A percentile compares a stretch with the other conserved stretches of the same genome.
Evolutionary conservation across 1,140 invertebrate species (phyloP).

Genomic region (Luehdorfia chinensis): DNA sequence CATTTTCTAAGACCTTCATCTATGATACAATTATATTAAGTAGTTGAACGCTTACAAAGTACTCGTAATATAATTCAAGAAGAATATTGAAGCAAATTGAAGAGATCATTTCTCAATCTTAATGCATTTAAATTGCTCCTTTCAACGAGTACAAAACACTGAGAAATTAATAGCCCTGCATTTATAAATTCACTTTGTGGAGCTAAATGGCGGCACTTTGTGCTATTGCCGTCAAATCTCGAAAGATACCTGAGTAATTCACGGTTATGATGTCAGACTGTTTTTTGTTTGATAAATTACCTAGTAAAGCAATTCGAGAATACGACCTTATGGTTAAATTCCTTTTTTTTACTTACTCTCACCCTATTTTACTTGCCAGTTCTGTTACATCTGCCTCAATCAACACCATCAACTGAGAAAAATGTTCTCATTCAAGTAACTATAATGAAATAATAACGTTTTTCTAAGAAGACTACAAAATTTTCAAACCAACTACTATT

Average conservation of each 20-base stretch:
- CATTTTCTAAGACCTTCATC: too few species aligned
- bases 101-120: conserved; percentile 19
- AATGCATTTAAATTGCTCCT: conserved; percentile 18
- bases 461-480: too few species aligned
- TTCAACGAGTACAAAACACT: conserved; percentile 17
- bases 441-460: too few species aligned
- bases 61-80: conserved; percentile 17
- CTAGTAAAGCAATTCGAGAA: not conserved
- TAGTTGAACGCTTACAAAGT: conserved; percentile 16
- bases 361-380: too few species aligned
- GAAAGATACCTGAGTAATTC: conserved; percentile 16
- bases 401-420: too few species aligned
- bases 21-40: not conserved
- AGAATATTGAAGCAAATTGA: conserved; percentile 18
- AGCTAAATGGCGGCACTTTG: conserved; percentile 10
- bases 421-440: too few species aligned
- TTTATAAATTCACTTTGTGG: conserved; percentile 17
- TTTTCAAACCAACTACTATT: too few species aligned
- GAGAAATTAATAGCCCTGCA: conserved; percentile 19
- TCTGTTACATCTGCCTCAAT: too few species aligned
- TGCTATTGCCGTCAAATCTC: conserved; percentile 12
- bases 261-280: not conserved
- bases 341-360: too few species aligned
- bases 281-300: not conserved
- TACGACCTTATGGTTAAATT: too few species aligned